Evolutionary conservation across 2,113 vertebrate species (phyloP), one percentile per base, ranked within the genome.

Genomic region (Rhegmatorhina hoffmannsi): DNA sequence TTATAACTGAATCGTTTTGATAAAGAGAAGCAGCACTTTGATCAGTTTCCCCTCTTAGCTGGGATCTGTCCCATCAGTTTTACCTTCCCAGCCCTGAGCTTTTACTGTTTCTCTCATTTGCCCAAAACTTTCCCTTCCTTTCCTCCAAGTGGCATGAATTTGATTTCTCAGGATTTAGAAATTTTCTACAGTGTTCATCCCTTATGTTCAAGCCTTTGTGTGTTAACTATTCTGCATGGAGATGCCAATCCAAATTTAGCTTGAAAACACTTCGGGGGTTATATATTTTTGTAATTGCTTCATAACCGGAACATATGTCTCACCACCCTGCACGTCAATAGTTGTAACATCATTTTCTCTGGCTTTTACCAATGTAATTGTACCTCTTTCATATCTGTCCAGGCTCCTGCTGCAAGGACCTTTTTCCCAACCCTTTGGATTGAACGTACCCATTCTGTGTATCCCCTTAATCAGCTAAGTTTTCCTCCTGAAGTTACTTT

Each of bases 231-330:
- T 75, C 56, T 52, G 28, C 62, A 31, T 24, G 34, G 76, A 93
- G 87, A 87, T 93, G 60, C 64, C 52, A 64, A 84, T 68, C 72
- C 89, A 73, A 92, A 89, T 75, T 89, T 34, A 84, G 24, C 80
- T 56, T 78, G 94, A 87, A 97, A 90, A 79, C 76, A 95, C 90
- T 95, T 89, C 88, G 43, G 92, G 90, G 95, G 76, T 95, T 89
- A 95, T 96, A 93, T 97, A 96, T 95, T 93, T 86, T 81, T 89
- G 83, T 49, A 94, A 93, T 95, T 96, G 92, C 84, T 96, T 93
- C 92, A 90, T 78, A 81, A 96, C 94, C 47, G 76, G 92, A 97
- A 97, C 84, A 67, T 95, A 92, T 94, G 95, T 81, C 92, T 95
- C 94, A 95, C 64, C 93, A 90, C 78, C 72, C 72, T 84, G 55